Percentiles rank a stretch among this genome's conserved stretches.
Evolutionary conservation across 2,888 invertebrate genomes (phyloP).

Genomic region (Zeuzera pyrina): DNA sequence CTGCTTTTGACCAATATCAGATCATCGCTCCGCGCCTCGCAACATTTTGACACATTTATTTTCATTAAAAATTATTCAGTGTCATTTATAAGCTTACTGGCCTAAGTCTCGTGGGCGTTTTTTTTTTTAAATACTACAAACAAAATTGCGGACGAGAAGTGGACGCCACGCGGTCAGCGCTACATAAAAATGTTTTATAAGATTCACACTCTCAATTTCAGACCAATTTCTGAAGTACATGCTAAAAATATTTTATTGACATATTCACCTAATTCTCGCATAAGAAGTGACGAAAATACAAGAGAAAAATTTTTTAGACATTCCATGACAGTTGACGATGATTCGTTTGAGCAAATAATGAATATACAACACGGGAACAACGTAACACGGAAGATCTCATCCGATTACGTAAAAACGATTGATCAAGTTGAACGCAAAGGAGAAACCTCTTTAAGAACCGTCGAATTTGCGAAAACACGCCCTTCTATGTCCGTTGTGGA

Average conservation of each 20-base stretch:
- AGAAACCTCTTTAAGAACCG: constrained; percentile 35
- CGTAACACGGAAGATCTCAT: constrained; percentile 42
- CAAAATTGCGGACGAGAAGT: too few relatives aligned
- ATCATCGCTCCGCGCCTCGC: too few relatives aligned
- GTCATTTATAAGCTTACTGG: too few relatives aligned
- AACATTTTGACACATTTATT: too few relatives aligned
- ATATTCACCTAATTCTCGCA: constrained; percentile 20
- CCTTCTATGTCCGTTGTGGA: constrained; percentile 39
- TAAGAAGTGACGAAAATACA: constrained; percentile 21
- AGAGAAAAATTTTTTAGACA: constrained; percentile 24
- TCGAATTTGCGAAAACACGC: constrained; percentile 42
- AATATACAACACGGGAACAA: constrained; percentile 41
- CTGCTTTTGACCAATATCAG: too few relatives aligned
- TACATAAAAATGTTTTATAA: too few relatives aligned
- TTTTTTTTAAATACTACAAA: too few relatives aligned
- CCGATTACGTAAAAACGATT: constrained; percentile 49
- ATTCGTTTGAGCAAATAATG: constrained; percentile 32
- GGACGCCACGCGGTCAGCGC: too few relatives aligned
- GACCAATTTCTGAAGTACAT: constrained; percentile 23
- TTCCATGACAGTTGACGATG: constrained; percentile 18
- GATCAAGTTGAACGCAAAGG: constrained; percentile 30
- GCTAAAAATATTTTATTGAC: constrained; percentile 31
- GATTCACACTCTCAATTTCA: constrained; percentile 23
- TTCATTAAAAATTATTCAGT: too few relatives aligned
- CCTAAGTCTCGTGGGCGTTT: too few relatives aligned